phyloP scores from a whole-genome alignment of 2,888 invertebrate genomes.

The Coleophora flavipennella region DNA sequence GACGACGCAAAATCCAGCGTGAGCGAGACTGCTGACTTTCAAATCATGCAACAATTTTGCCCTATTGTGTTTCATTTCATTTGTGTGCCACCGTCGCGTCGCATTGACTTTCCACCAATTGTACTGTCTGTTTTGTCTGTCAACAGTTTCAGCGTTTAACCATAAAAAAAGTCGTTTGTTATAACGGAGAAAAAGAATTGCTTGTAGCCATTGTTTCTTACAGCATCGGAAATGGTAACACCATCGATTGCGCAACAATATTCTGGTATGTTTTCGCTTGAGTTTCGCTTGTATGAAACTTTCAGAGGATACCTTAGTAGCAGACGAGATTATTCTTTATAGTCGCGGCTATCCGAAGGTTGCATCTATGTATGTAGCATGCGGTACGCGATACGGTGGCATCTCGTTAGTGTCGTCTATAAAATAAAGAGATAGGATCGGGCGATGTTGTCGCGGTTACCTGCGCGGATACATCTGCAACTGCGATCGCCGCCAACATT shows the following conservation, averaged over 20 bases:
- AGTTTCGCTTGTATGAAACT: no score
- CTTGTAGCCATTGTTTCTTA: conserved; percentile 16
- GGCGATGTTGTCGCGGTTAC: conserved; percentile 22
- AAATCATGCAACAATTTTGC: conserved; percentile 43
- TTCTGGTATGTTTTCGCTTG: conserved; percentile 9
- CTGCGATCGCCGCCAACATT: conserved; percentile 1
- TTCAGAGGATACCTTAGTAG: no score
- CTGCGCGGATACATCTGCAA: background rate
- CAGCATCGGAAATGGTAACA: conserved; percentile 14
- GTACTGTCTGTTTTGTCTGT: conserved; percentile 32
- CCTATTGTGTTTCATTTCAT: conserved; percentile 35
- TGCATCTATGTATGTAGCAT: conserved; percentile 32
- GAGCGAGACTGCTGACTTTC: conserved; percentile 28
- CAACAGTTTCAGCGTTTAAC: conserved; percentile 31
- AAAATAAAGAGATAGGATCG: conserved; percentile 55
- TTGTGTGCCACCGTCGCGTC: conserved; percentile 21
- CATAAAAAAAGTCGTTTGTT: conserved; percentile 20
- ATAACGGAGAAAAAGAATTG: conserved; percentile 21
- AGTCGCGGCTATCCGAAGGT: conserved; percentile 23
- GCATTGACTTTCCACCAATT: conserved; percentile 48
- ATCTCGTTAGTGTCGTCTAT: conserved; percentile 54
- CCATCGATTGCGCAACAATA: conserved; percentile 20
- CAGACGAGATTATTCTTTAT: background rate
- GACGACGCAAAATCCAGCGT: conserved; percentile 3
- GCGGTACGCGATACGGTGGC: conserved; percentile 25